Conservation (phyloP, 2,113 vertebrate species). For the Rhinogobius similis region DNA sequence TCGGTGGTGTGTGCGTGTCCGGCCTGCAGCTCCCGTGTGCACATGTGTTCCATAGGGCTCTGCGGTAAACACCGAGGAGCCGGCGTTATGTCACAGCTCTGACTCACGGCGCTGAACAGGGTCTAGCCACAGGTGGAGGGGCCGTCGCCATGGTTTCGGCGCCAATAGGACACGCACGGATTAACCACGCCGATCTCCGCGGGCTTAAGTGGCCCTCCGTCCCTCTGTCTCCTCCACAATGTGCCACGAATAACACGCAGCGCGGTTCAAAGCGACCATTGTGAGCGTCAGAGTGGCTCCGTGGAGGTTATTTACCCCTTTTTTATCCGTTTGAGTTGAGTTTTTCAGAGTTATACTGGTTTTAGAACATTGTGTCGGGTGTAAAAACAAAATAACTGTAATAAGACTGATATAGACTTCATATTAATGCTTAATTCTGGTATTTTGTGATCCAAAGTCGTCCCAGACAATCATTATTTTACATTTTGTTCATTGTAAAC, state of each 20-base stretch:
- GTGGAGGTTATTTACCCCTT: too few relatives aligned
- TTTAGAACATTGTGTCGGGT: too few relatives aligned
- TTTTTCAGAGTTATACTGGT: too few relatives aligned
- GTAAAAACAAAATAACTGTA: too few relatives aligned
- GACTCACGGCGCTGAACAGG: slow-evolving; percentile 69
- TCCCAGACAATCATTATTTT: too few relatives aligned
- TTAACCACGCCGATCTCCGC: slow-evolving; percentile 39
- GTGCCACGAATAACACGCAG: slow-evolving; percentile 4
- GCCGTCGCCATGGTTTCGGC: slow-evolving; percentile 74
- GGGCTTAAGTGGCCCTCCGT: slow-evolving; percentile 51
- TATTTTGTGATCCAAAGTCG: too few relatives aligned
- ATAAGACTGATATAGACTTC: too few relatives aligned
- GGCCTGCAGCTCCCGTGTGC: neutral
- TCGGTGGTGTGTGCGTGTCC: too few relatives aligned
- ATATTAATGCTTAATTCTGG: too few relatives aligned
- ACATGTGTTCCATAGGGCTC: slow-evolving; percentile 36
- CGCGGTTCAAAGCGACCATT: neutral
- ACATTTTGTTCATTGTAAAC: too few relatives aligned
- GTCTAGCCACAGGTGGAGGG: slow-evolving; percentile 65
- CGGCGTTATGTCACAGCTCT: slow-evolving; percentile 64
- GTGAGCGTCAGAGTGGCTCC: too few relatives aligned
- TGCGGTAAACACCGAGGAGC: slow-evolving; percentile 61
- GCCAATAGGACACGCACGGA: slow-evolving; percentile 63
- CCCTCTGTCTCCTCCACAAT: slow-evolving; percentile 11
- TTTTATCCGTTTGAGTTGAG: too few relatives aligned